These are phyloP conservation scores for Nyctereutes procyonoides DNA, from an alignment of 2,113 vertebrate genomes.

Conservation along the genomic window DNA sequence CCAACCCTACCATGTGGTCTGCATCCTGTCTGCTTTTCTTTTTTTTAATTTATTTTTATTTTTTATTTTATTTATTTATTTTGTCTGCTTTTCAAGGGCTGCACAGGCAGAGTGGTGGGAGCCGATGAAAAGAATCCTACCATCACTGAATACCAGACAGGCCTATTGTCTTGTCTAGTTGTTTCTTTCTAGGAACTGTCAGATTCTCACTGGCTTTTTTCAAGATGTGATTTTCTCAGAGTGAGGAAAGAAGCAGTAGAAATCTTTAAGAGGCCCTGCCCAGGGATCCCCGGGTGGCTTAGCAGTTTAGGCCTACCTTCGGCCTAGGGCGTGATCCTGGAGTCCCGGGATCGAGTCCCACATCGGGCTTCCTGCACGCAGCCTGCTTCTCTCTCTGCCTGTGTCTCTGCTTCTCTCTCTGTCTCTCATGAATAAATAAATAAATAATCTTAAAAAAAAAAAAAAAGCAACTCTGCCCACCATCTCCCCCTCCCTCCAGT, in stretches of 20 bases:
- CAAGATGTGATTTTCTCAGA: neutral
- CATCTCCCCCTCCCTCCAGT: neutral
- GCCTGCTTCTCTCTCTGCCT: too few relatives aligned
- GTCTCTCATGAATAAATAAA: too few relatives aligned
- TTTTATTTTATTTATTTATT: too few relatives aligned
- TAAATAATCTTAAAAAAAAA: too few relatives aligned
- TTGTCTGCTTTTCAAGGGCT: neutral
- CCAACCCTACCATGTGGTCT: accelerated
- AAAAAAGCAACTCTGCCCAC: neutral
- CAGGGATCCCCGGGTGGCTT: too few relatives aligned
- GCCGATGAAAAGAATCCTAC: neutral
- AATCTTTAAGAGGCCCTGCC: neutral
- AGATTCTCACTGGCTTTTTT: neutral
- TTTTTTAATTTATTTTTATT: too few relatives aligned
- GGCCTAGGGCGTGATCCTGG: too few relatives aligned
- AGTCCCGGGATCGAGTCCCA: too few relatives aligned
- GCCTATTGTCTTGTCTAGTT: neutral
- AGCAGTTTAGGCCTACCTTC: too few relatives aligned
- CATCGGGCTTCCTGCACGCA: too few relatives aligned
- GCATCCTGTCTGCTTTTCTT: neutral
- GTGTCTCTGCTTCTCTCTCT: too few relatives aligned
- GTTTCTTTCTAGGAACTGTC: neutral
- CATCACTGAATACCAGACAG: neutral
- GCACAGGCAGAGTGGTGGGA: too few relatives aligned
- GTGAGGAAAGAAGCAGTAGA: neutral